Percentiles rank a stretch among this genome's conserved stretches.
These are phyloP conservation scores for Cheilosia vernalis DNA, from an alignment of 2,888 invertebrate genomes.

Conservation along the genomic window DNA sequence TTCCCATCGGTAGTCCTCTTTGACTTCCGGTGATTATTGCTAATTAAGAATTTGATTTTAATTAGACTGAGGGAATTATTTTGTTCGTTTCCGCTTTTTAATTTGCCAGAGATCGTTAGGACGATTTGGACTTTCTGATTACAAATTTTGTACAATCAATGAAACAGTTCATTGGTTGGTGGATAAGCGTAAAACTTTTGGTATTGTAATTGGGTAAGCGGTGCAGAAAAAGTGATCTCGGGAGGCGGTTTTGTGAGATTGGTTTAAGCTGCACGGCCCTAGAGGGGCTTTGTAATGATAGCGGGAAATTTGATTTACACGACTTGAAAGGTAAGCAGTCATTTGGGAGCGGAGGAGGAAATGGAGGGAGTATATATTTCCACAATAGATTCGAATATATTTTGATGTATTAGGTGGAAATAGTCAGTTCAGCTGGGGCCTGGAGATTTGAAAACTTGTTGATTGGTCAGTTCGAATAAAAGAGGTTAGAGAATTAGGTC, in stretches of 20 bases:
- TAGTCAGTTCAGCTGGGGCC: too few relatives aligned
- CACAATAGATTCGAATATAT: too few relatives aligned
- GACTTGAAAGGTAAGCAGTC: not conserved
- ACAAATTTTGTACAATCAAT: constrained; percentile 31
- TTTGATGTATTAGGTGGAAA: too few relatives aligned
- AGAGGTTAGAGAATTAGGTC: too few relatives aligned
- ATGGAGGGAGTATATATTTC: too few relatives aligned
- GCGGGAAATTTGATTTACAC: not conserved
- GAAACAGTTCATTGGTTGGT: constrained; percentile 12
- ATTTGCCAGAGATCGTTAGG: not conserved
- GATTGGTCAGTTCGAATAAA: too few relatives aligned
- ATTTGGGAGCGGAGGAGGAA: not conserved
- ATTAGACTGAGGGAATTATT: constrained; percentile 26
- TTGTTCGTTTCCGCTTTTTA: constrained; percentile 30
- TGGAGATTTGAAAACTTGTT: too few relatives aligned
- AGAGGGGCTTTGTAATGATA: not conserved
- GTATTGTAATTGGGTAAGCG: constrained; percentile 10
- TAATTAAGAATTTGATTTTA: constrained; percentile 42
- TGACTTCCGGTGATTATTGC: constrained; percentile 20
- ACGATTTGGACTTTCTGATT: constrained; percentile 25
- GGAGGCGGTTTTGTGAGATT: constrained; percentile 13
- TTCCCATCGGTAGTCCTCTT: not conserved
- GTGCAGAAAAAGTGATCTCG: constrained; percentile 7
- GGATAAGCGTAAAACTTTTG: constrained; percentile 14
- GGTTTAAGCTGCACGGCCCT: not conserved